phyloP scores from a whole-genome alignment of 1,140 invertebrate species.

The Drosophila suzukii region DNA sequence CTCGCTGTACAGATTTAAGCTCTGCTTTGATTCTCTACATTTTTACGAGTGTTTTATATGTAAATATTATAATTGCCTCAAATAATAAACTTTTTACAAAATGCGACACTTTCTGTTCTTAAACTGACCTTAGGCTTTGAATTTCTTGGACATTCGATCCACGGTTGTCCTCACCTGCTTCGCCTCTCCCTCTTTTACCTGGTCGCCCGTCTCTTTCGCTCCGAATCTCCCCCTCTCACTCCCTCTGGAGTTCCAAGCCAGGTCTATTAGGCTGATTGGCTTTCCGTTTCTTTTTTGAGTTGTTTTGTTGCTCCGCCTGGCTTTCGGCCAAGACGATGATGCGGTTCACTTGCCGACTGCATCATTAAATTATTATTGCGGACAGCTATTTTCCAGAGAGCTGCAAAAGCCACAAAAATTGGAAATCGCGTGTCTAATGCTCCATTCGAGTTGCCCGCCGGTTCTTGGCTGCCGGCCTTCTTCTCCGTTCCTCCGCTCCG shows the following conservation, averaged over 20 bases:
- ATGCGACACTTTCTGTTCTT: too few species aligned
- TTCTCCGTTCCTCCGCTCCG: background rate
- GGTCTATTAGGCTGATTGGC: conserved; percentile 53
- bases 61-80: too few species aligned
- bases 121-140: background rate
- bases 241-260: conserved; percentile 9
- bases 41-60: too few species aligned
- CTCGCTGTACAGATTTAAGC: too few species aligned
- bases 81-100: too few species aligned
- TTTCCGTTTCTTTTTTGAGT: conserved; percentile 24
- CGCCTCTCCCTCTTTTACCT: background rate
- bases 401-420: conserved; percentile 52
- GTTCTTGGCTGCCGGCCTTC: conserved; percentile 15
- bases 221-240: background rate
- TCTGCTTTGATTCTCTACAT: too few species aligned
- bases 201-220: background rate
- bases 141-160: background rate
- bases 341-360: conserved; percentile 67
- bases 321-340: conserved; percentile 50
- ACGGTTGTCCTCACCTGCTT: background rate
- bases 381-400: conserved; percentile 51
- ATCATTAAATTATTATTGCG: conserved; percentile 81
- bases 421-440: conserved; percentile 74
- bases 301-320: conserved; percentile 12
- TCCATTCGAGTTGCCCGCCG: conserved; percentile 59